Evolutionary conservation across 2,888 invertebrate genomes (phyloP).

Genomic region (Neoascia interrupta): DNA sequence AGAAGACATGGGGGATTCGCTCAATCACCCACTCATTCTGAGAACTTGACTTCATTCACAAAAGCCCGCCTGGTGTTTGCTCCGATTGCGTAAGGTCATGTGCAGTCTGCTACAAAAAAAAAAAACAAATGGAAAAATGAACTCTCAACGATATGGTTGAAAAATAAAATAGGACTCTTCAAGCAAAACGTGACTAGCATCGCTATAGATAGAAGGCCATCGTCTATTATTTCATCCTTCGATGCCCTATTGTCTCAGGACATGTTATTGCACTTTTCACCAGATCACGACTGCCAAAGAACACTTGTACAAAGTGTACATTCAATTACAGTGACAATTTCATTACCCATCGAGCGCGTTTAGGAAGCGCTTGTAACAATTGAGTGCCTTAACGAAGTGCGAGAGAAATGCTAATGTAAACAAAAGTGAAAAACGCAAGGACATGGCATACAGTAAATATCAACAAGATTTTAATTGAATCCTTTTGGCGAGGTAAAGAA

Average conservation of each 20-base stretch:
- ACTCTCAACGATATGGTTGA: background rate
- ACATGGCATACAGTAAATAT: background rate
- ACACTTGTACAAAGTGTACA: conserved; percentile 1
- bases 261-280: conserved; percentile 22
- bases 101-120: too few species aligned
- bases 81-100: too few species aligned
- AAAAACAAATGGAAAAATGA: background rate
- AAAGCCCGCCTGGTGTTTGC: too few species aligned
- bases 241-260: conserved; percentile 26
- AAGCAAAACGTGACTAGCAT: conserved; percentile 35
- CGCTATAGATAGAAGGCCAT: conserved; percentile 9
- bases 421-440: conserved; percentile 1
- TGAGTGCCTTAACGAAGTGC: background rate
- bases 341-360: conserved; percentile 13
- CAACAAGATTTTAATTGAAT: conserved; percentile 19
- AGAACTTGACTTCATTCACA: too few species aligned
- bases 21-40: too few species aligned
- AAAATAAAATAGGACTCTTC: background rate
- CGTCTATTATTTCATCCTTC: background rate
- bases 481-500: background rate
- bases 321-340: conserved; percentile 39
- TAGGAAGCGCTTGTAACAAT: background rate
- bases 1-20: too few species aligned
- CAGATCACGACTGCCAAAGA: conserved; percentile 6
- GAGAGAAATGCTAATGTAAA: conserved; percentile 2